Evolutionary conservation across 2,888 invertebrate genomes (phyloP), one percentile per base, ranked within the genome.

Genomic region (Reticulitermes lucifugus): DNA sequence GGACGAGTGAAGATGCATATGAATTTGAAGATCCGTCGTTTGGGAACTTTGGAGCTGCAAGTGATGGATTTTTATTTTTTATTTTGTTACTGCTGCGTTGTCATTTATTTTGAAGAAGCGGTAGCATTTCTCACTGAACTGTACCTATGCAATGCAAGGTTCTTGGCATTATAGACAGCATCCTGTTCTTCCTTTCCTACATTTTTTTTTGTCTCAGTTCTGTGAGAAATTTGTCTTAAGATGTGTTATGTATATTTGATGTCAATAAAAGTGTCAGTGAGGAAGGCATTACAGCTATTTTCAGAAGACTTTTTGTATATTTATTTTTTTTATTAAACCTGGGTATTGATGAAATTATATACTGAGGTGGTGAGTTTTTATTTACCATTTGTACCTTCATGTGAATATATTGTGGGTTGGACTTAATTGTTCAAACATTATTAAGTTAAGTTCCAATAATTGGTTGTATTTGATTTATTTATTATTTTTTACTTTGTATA

Each of bases 41-140:
- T 80, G 80, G 60, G 51, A 80, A 80, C 80, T 59, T 80, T 80
- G 81, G 81, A 81, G 81, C 81, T 81, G 41, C 81, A 70, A 81
- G 81, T 65, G 70, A 43, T 65, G 81, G 70, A 81, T 65, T 81
- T 77, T 81, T 81, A 70, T 81, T 81, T 81, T 81, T 70, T 81
- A 70, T 81, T 81, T 81, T 81, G 70, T 70, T 81, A 70, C 81
- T 81, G 65, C 43, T 14, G 65, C 46, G n/a, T 46, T 46, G 46
- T 41, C 43, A 46, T 77, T 41, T n/a, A 35, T 21, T 77, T 77
- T 46, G 51, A 77, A 43, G 46, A 41, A 46, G 10, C 10, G n/a
- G 51, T 46, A 46, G 43, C 77, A 77, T 77, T 77, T 77, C 77
- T 77, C 77, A 77, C 77, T 77, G 73, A 65, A 65, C 65, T 65